phyloP scores from a whole-genome alignment of 2,797 vertebrate genomes.

The Lepus townsendii region DNA sequence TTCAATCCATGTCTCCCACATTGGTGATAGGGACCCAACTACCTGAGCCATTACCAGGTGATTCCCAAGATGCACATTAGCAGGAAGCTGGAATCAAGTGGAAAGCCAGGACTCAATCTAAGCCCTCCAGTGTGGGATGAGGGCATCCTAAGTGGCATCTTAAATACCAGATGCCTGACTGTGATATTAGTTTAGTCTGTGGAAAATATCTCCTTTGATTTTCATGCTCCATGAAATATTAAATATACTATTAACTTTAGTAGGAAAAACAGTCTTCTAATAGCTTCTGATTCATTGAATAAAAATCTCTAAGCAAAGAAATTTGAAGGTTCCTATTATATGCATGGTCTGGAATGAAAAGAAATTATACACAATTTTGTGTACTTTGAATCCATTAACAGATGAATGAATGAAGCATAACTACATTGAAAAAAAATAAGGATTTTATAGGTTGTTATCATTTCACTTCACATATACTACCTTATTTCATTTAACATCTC shows the following conservation, averaged over 20 bases:
- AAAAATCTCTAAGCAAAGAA: neutral
- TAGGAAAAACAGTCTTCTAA: neutral
- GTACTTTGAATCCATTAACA: neutral
- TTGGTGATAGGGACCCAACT: too few relatives aligned
- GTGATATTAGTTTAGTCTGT: constrained; percentile 4
- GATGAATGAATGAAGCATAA: neutral
- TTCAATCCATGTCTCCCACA: too few relatives aligned
- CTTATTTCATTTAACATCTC: neutral
- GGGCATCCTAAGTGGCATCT: too few relatives aligned
- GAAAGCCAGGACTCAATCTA: too few relatives aligned
- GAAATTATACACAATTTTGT: neutral
- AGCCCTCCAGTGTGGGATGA: too few relatives aligned
- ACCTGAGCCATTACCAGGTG: too few relatives aligned
- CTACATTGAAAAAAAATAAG: constrained; percentile 20
- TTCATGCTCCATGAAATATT: neutral
- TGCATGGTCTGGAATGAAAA: neutral
- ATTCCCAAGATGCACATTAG: too few relatives aligned
- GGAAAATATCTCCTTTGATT: neutral
- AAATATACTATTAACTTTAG: neutral
- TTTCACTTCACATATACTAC: neutral
- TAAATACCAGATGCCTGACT: too few relatives aligned
- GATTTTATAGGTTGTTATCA: neutral
- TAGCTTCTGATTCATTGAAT: neutral
- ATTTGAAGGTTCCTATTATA: neutral
- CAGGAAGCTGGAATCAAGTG: too few relatives aligned